Evolutionary conservation across 2,797 vertebrate genomes (phyloP), one percentile per base, ranked within the genome.

Genomic region (Moxostoma hubbsi): DNA sequence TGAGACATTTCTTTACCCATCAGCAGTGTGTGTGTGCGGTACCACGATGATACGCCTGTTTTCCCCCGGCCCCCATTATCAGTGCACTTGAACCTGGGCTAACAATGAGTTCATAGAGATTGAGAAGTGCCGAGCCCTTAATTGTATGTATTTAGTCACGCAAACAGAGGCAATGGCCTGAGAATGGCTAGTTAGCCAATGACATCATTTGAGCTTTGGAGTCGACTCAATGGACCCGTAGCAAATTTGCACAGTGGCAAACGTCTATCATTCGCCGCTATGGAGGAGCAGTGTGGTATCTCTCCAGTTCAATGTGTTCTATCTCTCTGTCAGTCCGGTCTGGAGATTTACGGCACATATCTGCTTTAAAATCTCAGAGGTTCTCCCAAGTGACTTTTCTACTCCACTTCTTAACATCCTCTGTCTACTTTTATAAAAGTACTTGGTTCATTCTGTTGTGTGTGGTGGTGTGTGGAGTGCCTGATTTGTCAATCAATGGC

Each of bases 101-200:
- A 97, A 97, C 97, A 97, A 96, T 97, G 96, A 96, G 95, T 96
- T 98, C 96, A 96, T 92, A 94, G 95, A 96, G 95, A 96, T 96
- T 95, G 95, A 96, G 93, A 97, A 96, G 96, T 96, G 95, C 95
- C 94, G 92, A 91, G 96, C 89, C 94, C 95, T 96, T 98, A 98
- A 98, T 98, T 98, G 96, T 98, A 96, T 97, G 96, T 96, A 97
- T 97, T 98, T 98, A 98, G 98, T 99, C 97, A 98, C 96, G 96
- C 98, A 98, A 97, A 97, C 96, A 96, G 95, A 96, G 94, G 96
- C 96, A 96, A 96, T 97, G 96, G 96, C 96, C 96, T 97, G 97
- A 96, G 97, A 97, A 98, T 93, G 96, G 94, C 95, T 96, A 96
- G 95, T 96, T 97, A 96, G 96, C 95, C 92, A 94, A 95, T 96